A percentile compares a stretch with the other conserved stretches of the same genome.
phyloP scores from a whole-genome alignment of 2,113 vertebrate species.

The Odontophorus gujanensis region DNA sequence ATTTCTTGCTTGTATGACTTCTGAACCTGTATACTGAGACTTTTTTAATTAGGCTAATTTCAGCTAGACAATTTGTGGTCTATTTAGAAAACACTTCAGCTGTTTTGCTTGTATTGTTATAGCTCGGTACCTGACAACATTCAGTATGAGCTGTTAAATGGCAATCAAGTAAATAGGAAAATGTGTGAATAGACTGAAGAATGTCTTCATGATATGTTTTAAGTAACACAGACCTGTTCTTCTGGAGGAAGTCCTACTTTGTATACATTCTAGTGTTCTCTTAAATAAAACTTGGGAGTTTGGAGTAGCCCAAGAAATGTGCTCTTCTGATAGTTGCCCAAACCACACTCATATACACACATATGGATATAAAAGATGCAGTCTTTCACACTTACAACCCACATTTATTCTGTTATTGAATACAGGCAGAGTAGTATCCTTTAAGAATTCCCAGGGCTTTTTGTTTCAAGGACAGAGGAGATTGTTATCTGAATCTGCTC shows the following conservation, averaged over 20 bases:
- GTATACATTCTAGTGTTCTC: accelerated
- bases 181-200: neutral
- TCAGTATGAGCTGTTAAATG: neutral
- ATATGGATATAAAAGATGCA: neutral
- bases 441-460: neutral
- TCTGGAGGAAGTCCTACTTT: neutral
- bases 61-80: neutral
- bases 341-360: too few relatives aligned
- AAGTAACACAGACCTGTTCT: neutral
- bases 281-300: neutral
- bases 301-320: neutral
- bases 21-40: neutral
- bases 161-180: neutral
- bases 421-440: neutral
- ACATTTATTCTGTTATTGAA: neutral
- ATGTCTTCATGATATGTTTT: neutral
- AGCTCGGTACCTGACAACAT: neutral
- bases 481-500: neutral
- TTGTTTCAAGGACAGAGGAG: neutral
- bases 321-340: neutral
- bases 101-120: neutral
- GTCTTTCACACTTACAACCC: neutral
- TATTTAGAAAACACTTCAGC: neutral
- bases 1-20: neutral
- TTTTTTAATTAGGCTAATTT: neutral